A percentile compares a stretch with the other conserved stretches of the same genome.
These are phyloP conservation scores for Pterois miles DNA, from an alignment of 2,797 vertebrate species.

Conservation along the genomic window DNA sequence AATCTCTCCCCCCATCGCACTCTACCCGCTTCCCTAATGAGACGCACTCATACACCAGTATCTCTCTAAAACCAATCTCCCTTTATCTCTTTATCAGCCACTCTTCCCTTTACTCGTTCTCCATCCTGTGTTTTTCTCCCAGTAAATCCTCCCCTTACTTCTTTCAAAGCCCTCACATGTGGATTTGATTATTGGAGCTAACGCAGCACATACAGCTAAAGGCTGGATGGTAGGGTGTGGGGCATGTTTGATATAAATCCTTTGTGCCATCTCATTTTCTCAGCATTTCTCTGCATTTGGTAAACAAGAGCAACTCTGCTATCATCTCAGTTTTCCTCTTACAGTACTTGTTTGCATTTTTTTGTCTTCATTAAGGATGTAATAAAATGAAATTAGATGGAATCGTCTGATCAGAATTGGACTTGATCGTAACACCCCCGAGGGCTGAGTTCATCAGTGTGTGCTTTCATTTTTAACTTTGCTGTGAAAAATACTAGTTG, in stretches of 20 bases:
- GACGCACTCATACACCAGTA: conserved; percentile 57
- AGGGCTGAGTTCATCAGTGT: neutral
- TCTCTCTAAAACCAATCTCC: conserved; percentile 46
- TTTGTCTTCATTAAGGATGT: conserved; percentile 1
- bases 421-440: neutral
- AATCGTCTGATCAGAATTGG: conserved; percentile 15
- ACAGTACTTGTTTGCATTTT: neutral
- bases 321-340: conserved; percentile 7
- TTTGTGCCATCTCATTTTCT: conserved; percentile 49
- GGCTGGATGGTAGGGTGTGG: conserved; percentile 48
- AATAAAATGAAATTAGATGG: neutral
- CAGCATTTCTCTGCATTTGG: conserved; percentile 57
- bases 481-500: neutral
- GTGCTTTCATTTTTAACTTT: neutral
- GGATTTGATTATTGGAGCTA: conserved; percentile 76
- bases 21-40: conserved; percentile 51
- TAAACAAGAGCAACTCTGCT: conserved; percentile 39
- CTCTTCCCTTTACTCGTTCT: conserved; percentile 49
- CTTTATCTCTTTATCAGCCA: conserved; percentile 58
- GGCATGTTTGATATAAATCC: conserved; percentile 57
- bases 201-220: conserved; percentile 63
- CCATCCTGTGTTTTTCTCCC: conserved; percentile 42
- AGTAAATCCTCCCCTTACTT: conserved; percentile 41
- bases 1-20: conserved; percentile 25
- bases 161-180: conserved; percentile 69